Evolutionary conservation across 2,113 vertebrate species (phyloP).

Genomic region (Damaliscus lunatus): DNA sequence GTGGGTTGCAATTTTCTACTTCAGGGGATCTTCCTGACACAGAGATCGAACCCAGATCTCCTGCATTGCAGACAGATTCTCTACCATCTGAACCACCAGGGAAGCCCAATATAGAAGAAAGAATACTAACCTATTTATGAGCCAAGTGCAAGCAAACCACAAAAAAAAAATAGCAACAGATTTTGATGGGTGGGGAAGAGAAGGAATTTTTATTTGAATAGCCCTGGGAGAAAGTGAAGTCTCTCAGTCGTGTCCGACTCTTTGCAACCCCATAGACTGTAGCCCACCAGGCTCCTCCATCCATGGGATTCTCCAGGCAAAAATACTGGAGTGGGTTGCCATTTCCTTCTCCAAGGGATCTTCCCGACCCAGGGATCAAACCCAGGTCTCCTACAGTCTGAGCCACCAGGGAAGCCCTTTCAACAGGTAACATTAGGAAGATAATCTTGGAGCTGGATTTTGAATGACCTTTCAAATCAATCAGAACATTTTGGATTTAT

Average conservation of each 20-base stretch:
- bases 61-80: neutral
- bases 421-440: neutral
- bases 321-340: no score
- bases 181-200: neutral
- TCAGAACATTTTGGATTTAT: neutral
- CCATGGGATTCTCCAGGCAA: no score
- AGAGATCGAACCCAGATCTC: neutral
- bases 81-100: neutral
- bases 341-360: no score
- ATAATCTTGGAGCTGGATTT: neutral
- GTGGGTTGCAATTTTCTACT: neutral
- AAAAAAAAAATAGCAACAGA: neutral
- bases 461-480: neutral
- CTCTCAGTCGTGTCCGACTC: rapidly evolving
- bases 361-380: no score
- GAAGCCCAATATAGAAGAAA: neutral
- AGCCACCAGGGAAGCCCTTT: no score
- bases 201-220: neutral
- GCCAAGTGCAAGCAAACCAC: neutral
- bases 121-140: neutral
- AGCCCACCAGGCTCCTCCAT: no score
- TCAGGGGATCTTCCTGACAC: neutral
- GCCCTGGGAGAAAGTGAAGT: neutral
- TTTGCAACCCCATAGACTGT: no score
- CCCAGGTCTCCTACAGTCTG: no score